These are phyloP conservation scores for Schizopygopsis malacanthus DNA, from an alignment of 2,797 vertebrate genomes.

Conservation along the genomic window DNA sequence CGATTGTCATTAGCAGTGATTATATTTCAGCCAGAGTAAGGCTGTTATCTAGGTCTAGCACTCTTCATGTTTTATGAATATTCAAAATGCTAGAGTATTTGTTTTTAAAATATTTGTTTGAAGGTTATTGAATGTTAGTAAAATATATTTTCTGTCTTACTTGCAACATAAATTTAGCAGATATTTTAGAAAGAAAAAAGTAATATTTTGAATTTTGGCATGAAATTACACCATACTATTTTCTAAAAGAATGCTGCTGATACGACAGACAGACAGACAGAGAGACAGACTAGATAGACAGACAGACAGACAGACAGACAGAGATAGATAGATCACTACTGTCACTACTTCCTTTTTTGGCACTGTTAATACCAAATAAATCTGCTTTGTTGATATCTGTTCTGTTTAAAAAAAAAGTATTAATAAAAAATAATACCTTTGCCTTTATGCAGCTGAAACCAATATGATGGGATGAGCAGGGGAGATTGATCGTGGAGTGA, in stretches of 20 bases:
- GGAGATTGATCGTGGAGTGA: constrained; percentile 21
- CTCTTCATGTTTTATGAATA: not conserved
- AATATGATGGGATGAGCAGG: constrained; percentile 8
- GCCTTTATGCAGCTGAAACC: not conserved
- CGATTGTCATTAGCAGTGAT: not conserved
- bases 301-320: too few species aligned
- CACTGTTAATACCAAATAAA: not conserved
- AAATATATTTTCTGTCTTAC: not conserved
- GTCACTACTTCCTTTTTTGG: not conserved
- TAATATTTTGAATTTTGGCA: too few species aligned
- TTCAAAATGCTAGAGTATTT: not conserved
- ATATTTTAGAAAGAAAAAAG: not conserved
- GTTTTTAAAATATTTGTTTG: not conserved
- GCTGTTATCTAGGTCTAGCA: not conserved
- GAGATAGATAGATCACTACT: not conserved
- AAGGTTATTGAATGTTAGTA: not conserved
- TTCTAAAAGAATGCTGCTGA: not conserved
- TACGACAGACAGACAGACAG: too few species aligned
- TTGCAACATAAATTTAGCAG: not conserved
- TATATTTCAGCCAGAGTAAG: not conserved
- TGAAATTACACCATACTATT: not conserved
- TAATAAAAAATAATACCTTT: not conserved
- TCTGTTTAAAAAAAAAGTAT: not conserved
- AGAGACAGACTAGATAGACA: too few species aligned
- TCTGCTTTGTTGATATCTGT: not conserved